Conservation (phyloP, 2,797 vertebrate species). For the Spheniscus humboldti region DNA sequence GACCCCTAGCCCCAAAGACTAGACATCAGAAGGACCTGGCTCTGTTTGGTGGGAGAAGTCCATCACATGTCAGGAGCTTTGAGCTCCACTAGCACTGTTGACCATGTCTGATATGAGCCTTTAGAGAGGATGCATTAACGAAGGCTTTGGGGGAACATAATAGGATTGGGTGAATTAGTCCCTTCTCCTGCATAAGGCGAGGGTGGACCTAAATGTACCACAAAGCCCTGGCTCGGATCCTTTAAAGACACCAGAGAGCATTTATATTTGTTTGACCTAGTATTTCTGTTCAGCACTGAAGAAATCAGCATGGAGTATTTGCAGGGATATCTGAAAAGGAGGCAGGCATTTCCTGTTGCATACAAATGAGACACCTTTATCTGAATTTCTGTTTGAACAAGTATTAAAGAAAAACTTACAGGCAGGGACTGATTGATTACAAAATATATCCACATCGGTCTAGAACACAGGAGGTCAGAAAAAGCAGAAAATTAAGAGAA, state of each 20-base stretch:
- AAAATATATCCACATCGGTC: conserved; percentile 59
- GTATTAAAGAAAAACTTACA: conserved; percentile 67
- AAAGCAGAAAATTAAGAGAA: conserved; percentile 54
- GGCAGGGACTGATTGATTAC: conserved; percentile 71
- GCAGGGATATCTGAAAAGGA: conserved; percentile 71
- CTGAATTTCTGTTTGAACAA: conserved; percentile 77
- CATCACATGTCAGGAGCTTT: not conserved
- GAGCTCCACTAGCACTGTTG: not conserved
- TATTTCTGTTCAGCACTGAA: not conserved
- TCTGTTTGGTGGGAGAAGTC: not conserved
- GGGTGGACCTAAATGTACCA: not conserved
- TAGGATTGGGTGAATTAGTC: not conserved
- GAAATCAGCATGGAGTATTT: conserved; percentile 64
- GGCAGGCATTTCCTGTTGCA: conserved; percentile 72
- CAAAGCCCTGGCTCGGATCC: not conserved
- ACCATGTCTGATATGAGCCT: not conserved
- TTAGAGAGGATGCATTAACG: not conserved
- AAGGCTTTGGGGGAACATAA: not conserved
- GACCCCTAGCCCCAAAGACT: not conserved
- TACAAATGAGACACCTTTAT: conserved; percentile 73
- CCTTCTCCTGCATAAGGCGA: not conserved
- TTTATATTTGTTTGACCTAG: conserved; percentile 3
- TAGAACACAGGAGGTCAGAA: conserved; percentile 57
- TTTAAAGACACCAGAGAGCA: not conserved
- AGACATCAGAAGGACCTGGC: not conserved